phyloP scores from a whole-genome alignment of 2,113 vertebrate species.

The Rhabdornis inornatus region DNA sequence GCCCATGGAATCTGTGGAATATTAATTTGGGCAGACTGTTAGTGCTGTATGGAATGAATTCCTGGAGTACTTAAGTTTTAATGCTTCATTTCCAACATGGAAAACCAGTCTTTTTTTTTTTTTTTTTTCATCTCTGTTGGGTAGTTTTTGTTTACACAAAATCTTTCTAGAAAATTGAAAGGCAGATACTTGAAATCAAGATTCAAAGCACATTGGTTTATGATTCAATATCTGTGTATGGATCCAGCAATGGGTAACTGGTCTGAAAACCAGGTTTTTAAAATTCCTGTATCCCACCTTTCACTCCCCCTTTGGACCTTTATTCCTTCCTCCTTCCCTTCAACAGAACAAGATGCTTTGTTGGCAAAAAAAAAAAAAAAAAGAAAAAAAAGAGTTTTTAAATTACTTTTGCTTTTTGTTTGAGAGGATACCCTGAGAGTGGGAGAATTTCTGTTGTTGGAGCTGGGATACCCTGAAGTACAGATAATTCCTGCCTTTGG shows the following conservation, averaged over 20 bases:
- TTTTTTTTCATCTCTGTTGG: slow-evolving; percentile 41
- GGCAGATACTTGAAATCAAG: slow-evolving; percentile 67
- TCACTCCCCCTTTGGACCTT: slow-evolving; percentile 16
- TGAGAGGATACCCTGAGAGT: background rate
- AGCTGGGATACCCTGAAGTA: background rate
- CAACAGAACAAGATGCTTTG: slow-evolving; percentile 40
- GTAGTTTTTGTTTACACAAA: slow-evolving; percentile 58
- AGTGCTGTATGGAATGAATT: slow-evolving; percentile 65
- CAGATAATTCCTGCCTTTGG: background rate
- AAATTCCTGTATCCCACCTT: background rate
- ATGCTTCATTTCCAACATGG: slow-evolving; percentile 64
- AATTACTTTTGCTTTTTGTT: slow-evolving; percentile 5
- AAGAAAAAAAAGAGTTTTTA: background rate
- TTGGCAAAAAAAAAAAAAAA: background rate
- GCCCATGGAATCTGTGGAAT: slow-evolving; percentile 39
- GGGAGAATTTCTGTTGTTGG: background rate
- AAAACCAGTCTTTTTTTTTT: slow-evolving; percentile 25
- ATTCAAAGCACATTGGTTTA: slow-evolving; percentile 67
- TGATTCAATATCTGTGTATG: slow-evolving; percentile 18
- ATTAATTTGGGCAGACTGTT: slow-evolving; percentile 54
- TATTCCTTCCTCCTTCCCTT: slow-evolving; percentile 36
- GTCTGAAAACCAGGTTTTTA: background rate
- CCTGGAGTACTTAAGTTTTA: slow-evolving; percentile 63
- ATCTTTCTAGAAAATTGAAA: slow-evolving; percentile 61
- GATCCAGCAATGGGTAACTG: slow-evolving; percentile 21